Evolutionary conservation across 2,888 invertebrate genomes (phyloP), one percentile per base, ranked within the genome.

Genomic region (Plemyria rubiginata): DNA sequence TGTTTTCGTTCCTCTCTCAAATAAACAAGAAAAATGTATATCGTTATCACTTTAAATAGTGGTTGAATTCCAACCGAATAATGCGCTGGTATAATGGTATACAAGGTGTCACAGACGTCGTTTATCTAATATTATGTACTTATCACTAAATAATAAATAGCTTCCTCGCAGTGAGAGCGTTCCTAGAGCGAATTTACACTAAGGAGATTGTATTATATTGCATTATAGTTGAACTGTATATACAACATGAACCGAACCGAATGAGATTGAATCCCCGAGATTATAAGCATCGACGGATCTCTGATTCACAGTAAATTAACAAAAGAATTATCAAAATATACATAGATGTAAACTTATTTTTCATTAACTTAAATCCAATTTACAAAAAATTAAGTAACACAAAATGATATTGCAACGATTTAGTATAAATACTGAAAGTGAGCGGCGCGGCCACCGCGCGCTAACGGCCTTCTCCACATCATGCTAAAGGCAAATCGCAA

Each of bases 131-230:
- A 81, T 84, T 87, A 89, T 81, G 78, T 81, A 84, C 91, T 92
- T 92, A 92, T 78, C 68, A 88, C 91, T 92, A 92, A 89, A 91
- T 90, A 92, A 92, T 92, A 92, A 92, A 92, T 92, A 92, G 91
- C 89, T 80, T 84, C 77, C 85, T 85, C 89, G 80, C 86, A 71
- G 70, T 82, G 85, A 86, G 86, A 84, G 86, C 85, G 81, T 85
- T 83, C 86, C 87, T 90, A 91, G 79, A 87, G 86, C 88, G 77
- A 86, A 88, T 85, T 85, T 90, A 92, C 88, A 91, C 90, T 91
- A 92, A 85, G 81, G 87, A 89, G 88, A 89, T 87, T 88, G 81
- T 85, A 78, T 80, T 81, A 84, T 87, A 90, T 89, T 89, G 89
- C 88, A 84, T 87, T 80, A 81, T 82, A 84, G 81, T 81, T 82